These are phyloP conservation scores for Solenodon paradoxus DNA, from an alignment of 2,113 vertebrate species.

Conservation along the genomic window DNA sequence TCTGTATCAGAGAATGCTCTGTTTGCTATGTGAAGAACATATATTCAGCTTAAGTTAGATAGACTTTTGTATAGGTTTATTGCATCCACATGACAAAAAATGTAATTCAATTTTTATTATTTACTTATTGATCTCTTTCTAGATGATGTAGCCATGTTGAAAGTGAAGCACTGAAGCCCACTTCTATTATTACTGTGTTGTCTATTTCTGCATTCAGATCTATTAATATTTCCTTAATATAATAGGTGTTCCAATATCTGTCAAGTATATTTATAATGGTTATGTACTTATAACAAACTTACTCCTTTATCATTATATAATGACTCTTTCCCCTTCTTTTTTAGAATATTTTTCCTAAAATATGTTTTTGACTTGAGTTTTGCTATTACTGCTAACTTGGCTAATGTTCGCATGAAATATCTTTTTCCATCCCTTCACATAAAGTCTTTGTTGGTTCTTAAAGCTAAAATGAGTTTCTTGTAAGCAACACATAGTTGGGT, in stretches of 20 bases:
- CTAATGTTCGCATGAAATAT: too few species aligned
- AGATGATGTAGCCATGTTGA: neutral
- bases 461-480: too few species aligned
- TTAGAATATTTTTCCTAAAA: too few species aligned
- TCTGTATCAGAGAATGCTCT: neutral
- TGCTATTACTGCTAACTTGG: too few species aligned
- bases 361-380: too few species aligned
- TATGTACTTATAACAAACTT: too few species aligned
- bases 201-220: neutral
- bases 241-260: neutral
- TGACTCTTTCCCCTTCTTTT: too few species aligned
- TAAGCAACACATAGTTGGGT: too few species aligned
- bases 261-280: neutral
- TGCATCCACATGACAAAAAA: neutral
- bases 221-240: neutral
- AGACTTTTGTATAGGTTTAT: neutral
- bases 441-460: too few species aligned
- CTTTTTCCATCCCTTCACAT: too few species aligned
- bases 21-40: neutral
- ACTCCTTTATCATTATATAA: too few species aligned
- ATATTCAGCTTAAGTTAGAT: neutral
- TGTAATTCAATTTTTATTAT: neutral
- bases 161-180: neutral
- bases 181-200: neutral
- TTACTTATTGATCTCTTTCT: neutral